phyloP scores from a whole-genome alignment of 1,140 invertebrate species.

The Eueides isabella region DNA sequence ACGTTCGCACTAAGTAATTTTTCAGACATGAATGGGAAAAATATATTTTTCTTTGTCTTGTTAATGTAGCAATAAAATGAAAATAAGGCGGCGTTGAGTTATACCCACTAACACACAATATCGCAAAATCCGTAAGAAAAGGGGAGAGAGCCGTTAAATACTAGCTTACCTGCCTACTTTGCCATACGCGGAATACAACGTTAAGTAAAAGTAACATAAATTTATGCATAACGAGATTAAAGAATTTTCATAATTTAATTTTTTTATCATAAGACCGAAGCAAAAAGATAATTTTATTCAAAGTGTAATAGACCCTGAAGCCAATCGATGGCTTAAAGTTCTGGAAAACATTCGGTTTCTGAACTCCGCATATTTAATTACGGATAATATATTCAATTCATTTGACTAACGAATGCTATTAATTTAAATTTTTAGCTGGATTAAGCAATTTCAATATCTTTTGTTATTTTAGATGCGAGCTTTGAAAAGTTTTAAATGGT shows the following conservation, averaged over 20 bases:
- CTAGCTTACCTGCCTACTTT: too few relatives aligned
- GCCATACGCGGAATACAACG: too few relatives aligned
- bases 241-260: neutral
- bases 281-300: constrained; percentile 11
- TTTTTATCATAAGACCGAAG: neutral
- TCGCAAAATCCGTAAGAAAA: too few relatives aligned
- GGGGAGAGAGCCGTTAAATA: too few relatives aligned
- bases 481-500: constrained; percentile 5
- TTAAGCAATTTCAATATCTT: constrained; percentile 18
- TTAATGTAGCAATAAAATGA: too few relatives aligned
- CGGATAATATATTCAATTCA: constrained; percentile 22
- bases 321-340: constrained; percentile 14
- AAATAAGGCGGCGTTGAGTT: too few relatives aligned
- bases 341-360: constrained; percentile 19
- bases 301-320: constrained; percentile 17
- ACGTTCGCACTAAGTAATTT: too few relatives aligned
- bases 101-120: too few relatives aligned
- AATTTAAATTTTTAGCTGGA: constrained; percentile 14
- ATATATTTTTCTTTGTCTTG: too few relatives aligned
- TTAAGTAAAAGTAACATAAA: too few relatives aligned
- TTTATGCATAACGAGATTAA: neutral
- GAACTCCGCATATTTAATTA: constrained; percentile 17
- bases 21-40: too few relatives aligned
- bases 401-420: constrained; percentile 27
- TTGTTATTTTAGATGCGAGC: neutral